These are phyloP conservation scores for Tamias sibiricus DNA, from an alignment of 2,113 vertebrate genomes.

Conservation along the genomic window DNA sequence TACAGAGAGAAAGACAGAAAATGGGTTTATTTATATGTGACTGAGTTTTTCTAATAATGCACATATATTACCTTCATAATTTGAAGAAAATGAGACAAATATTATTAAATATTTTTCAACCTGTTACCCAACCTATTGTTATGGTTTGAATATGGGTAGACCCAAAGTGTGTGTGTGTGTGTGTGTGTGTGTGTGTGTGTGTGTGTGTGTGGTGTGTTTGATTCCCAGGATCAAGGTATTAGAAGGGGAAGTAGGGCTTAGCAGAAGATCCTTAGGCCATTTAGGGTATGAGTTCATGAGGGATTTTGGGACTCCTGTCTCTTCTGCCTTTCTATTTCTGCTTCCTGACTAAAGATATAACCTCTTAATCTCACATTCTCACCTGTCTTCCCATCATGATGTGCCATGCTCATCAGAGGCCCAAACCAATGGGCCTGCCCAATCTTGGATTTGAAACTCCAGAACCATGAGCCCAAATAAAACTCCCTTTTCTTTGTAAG, in stretches of 20 bases:
- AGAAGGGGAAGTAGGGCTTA: not conserved
- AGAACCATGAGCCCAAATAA: too few relatives aligned
- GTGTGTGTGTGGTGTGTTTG: too few relatives aligned
- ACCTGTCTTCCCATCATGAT: not conserved
- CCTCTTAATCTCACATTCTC: too few relatives aligned
- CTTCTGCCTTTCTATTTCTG: not conserved
- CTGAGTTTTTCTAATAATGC: not conserved
- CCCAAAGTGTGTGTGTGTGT: too few relatives aligned
- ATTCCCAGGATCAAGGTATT: not conserved
- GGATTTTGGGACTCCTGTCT: not conserved
- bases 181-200: too few relatives aligned
- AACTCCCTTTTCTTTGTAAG: too few relatives aligned
- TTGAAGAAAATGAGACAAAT: not conserved
- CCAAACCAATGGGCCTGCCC: not conserved
- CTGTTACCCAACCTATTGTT: not conserved
- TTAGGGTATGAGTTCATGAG: too few relatives aligned
- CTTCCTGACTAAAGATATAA: not conserved
- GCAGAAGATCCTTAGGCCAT: not conserved
- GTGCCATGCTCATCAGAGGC: not conserved
- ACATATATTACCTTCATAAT: not conserved
- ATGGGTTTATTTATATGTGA: not conserved
- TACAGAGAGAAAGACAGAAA: not conserved
- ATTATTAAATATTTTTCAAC: not conserved
- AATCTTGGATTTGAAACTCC: not conserved
- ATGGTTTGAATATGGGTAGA: not conserved